Base-by-base conservation (phyloP, 2,888 invertebrate species). In the Plebejus melissa region DNA sequence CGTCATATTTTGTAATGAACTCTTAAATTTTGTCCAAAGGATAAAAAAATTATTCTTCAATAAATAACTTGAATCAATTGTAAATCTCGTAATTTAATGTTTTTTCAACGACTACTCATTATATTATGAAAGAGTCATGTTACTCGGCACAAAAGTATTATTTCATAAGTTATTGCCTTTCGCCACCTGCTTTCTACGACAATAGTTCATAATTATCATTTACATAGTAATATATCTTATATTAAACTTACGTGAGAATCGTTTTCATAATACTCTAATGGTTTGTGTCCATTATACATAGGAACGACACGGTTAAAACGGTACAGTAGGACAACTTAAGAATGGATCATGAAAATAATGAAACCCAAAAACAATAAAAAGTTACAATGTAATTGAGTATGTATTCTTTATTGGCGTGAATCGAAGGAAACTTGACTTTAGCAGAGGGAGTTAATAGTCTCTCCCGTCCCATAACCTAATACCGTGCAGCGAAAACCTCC, bases 181-280 rank as follows among this genome's bases (percentile, higher is more conserved):
- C 69, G 75, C 77, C 80, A 80, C 79, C 81, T 78, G 78, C 77
- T 71, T 79, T 80, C 78, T 80, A 79, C 78, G 80, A 80, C 80
- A 80, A 79, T 75, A 79, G 79, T 82, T 81, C 81, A 80, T 86
- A 86, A 87, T 86, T 85, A 84, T 78, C 82, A 84, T 86, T 85
- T 81, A 83, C 84, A 83, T 84, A 85, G 83, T 82, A 82, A 81
- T 79, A 82, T 83, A 83, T 81, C 79, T 82, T 82, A 80, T 81
- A 79, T 82, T 82, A 80, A 80, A 79, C 80, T 71, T 46, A 81
- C 85, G 86, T 85, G 87, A 84, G 86, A 86, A 86, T 79, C 76
- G 79, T 77, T 80, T 76, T 80, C 60, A 78, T 77, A 76, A 74
- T 71, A 71, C 74, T 50, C 76, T 57, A 65, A 11, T 11, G 28